Base-by-base conservation (phyloP, 2,797 vertebrate genomes). In the Helostoma temminkii region DNA sequence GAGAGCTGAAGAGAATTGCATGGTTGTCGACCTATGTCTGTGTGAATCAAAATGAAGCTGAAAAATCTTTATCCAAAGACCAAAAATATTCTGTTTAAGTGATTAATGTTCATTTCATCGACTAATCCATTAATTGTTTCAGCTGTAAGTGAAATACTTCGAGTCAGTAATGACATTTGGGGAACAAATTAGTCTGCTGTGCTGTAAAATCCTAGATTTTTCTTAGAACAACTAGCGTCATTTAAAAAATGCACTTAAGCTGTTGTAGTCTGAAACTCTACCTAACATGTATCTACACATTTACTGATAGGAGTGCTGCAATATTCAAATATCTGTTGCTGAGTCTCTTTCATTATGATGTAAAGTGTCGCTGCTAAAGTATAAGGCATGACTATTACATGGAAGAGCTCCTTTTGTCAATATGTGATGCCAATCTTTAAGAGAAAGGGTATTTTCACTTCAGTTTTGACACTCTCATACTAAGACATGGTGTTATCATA, bases 361-460 rank as follows among this genome's bases (percentile, higher is more conserved):
- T 46, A 14, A 50, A 24, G 26, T 24, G 52, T 73, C 75, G 11
- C n/a, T 32, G 21, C 32, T 18, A n/a, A n/a, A n/a, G n/a, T n/a
- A 6, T 36, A 48, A 16, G 22, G 1, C 15, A 55, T 16, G n/a
- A n/a, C n/a, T n/a, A n/a, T n/a, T n/a, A n/a, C n/a, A n/a, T n/a
- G n/a, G n/a, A n/a, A n/a, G n/a, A n/a, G n/a, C n/a, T n/a, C n/a
- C n/a, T n/a, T n/a, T n/a, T 30, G 34, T 69, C 46, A 52, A 1
- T 58, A 14, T 41, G 14, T 59, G 52, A 74, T 58, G 24, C 78
- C 58, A 78, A 71, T 21, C 14, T 74, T 63, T 79, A 10, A n/a
- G 47, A 68, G 53, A 46, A n/a, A 54, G n/a, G 6, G 1, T 10
- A 5, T 39, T 67, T 71, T 74, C 54, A 56, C 22, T 56, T 55